Evolutionary conservation across 2,113 vertebrate genomes (phyloP).

Genomic region (Danionella cerebrum): DNA sequence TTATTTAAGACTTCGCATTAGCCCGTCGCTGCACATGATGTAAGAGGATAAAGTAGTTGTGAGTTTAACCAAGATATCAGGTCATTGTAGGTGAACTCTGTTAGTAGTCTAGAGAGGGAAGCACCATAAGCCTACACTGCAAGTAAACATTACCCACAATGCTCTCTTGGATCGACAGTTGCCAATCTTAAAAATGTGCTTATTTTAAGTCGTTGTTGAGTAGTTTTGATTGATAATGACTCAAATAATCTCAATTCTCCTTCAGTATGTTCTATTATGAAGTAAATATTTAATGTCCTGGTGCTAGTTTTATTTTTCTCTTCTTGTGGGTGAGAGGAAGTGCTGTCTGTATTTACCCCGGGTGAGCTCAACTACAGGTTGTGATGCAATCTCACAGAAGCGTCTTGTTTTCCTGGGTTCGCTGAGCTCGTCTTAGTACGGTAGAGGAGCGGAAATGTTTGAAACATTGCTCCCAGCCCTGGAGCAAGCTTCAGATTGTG

Average conservation of each 20-base stretch:
- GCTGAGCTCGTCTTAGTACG: slow-evolving; percentile 8
- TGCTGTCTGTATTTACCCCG: slow-evolving; percentile 35
- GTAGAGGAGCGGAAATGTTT: slow-evolving; percentile 8
- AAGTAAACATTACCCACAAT: too few species aligned
- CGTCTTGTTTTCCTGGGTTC: slow-evolving; percentile 28
- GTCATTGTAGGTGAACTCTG: background rate
- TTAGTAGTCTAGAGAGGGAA: background rate
- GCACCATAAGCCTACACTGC: background rate
- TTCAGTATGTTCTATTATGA: too few species aligned
- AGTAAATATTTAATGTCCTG: too few species aligned
- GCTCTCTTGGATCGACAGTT: too few species aligned
- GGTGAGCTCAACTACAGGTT: slow-evolving; percentile 4
- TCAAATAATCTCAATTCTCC: too few species aligned
- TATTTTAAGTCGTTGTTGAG: too few species aligned
- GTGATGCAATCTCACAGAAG: slow-evolving; percentile 37
- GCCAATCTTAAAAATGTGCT: too few species aligned
- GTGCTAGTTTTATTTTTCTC: background rate
- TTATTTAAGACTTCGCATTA: background rate
- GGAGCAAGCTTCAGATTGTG: background rate
- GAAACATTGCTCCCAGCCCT: slow-evolving; percentile 4
- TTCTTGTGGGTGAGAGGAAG: slow-evolving; percentile 18
- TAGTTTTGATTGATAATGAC: too few species aligned
- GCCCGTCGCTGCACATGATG: background rate
- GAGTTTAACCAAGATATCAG: background rate
- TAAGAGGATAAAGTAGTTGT: background rate